phyloP scores from a whole-genome alignment of 2,797 vertebrate genomes.

The Pangasius sanitwongsei region DNA sequence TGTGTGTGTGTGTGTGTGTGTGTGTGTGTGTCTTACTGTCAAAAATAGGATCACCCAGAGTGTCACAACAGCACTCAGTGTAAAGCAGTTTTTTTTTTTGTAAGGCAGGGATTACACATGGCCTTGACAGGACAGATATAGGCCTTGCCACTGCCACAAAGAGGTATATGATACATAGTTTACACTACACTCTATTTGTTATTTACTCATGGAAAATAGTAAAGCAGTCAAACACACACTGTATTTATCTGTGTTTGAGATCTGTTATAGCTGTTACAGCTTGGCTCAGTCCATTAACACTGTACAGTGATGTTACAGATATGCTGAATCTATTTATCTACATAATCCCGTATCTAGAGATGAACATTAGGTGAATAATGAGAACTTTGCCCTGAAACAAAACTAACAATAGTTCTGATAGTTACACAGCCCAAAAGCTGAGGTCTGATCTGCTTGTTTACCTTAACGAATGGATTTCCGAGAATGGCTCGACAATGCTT shows the following conservation, averaged over 20 bases:
- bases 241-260: background rate
- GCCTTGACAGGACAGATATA: conserved; percentile 39
- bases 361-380: background rate
- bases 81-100: conserved; percentile 46
- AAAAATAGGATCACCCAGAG: conserved; percentile 58
- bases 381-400: conserved; percentile 8
- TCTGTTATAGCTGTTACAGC: background rate
- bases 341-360: background rate
- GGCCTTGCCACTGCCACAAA: background rate
- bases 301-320: background rate
- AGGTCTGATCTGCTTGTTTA: conserved; percentile 48
- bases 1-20: no score
- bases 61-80: conserved; percentile 46
- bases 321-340: background rate
- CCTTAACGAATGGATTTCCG: conserved; percentile 25
- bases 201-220: background rate
- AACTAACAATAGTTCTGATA: conserved; percentile 36
- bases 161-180: background rate
- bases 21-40: conserved; percentile 11
- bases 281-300: background rate
- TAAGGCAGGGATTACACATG: conserved; percentile 54
- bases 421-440: conserved; percentile 25
- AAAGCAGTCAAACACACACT: background rate
- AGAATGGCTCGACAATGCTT: conserved; percentile 44
- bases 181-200: background rate